Conservation (phyloP, 2,888 invertebrate genomes). For the Leucophenga maculata region DNA sequence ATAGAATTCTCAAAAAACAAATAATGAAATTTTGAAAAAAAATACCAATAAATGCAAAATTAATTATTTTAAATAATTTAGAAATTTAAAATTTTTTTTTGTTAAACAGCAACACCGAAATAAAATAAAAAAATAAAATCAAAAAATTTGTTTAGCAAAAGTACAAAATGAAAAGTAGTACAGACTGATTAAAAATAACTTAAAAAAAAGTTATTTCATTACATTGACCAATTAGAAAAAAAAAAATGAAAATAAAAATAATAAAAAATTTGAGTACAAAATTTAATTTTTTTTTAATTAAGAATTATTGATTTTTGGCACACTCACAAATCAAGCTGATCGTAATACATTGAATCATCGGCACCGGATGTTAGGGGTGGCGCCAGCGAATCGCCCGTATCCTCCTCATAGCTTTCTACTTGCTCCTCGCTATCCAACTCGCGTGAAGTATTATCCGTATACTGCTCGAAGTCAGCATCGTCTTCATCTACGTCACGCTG, state of each 20-base stretch:
- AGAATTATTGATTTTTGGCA: conserved; percentile 47
- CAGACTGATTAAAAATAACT: background rate
- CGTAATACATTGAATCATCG: conserved; percentile 68
- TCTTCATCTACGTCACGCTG: conserved; percentile 48
- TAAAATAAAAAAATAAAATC: conserved; percentile 37
- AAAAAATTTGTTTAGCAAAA: conserved; percentile 45
- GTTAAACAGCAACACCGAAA: conserved; percentile 23
- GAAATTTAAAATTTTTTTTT: conserved; percentile 16
- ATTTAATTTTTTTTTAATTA: conserved; percentile 39
- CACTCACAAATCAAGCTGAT: conserved; percentile 71
- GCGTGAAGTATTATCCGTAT: conserved; percentile 25
- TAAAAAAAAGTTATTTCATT: background rate
- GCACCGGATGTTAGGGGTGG: conserved; percentile 56
- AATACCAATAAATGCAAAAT: conserved; percentile 24
- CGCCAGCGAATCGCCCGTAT: conserved; percentile 45
- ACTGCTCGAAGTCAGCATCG: conserved; percentile 42
- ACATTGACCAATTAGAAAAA: conserved; percentile 39
- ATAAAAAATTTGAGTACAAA: conserved; percentile 16
- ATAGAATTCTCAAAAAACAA: conserved; percentile 28
- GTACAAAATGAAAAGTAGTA: conserved; percentile 49
- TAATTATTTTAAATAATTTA: conserved; percentile 8
- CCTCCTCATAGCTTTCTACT: conserved; percentile 61
- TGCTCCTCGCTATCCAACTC: conserved; percentile 42
- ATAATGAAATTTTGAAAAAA: conserved; percentile 14
- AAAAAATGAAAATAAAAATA: conserved; percentile 30